Evolutionary conservation across 53 echinoderm and acorn worm species (phyloP), one percentile per base, ranked within the genome.

Genomic region (Antedon mediterranea): DNA sequence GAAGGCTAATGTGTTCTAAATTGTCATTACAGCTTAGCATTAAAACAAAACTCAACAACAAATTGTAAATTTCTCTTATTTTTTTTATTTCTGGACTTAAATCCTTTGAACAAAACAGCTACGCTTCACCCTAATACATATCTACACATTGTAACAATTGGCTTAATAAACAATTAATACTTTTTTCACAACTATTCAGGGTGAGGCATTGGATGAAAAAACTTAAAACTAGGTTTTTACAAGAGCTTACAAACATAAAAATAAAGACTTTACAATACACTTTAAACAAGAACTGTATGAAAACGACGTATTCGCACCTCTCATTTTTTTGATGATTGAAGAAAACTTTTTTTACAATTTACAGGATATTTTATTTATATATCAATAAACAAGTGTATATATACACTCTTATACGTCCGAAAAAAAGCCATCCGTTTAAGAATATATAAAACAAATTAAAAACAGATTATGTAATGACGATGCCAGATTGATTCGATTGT

Each of bases 161-260:
- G 11, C 23, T 18, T 57, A n/a, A n/a, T n/a, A n/a, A 57, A 57
- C 57, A 57, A 57, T 13, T 57, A 57, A 57, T 57, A 57, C 57
- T 57, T 57, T 57, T 41, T 57, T 6, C 7, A 57, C 57, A 57
- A 57, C 57, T 57, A 57, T 57, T 57, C 23, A 57, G 57, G 57
- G 57, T 18, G 9, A 13, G 57, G 57, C 57, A 57, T 23, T 57
- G 57, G 3, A 57, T 57, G 20, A 57, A 57, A 57, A 18, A 57
- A 57, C 57, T 57, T 57, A 57, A 57, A 57, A 57, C 57, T 57
- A 57, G 57, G 57, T 57, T 57, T 57, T 57, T 57, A 57, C 57
- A 57, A 57, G 57, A 57, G 57, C 57, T 23, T 57, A 57, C 57
- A 57, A 57, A 57, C 57, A 57, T 57, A 57, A 57, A 57, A 57